Base-by-base conservation (phyloP, 1,140 invertebrate genomes). In the Dendrolimus kikuchii region DNA sequence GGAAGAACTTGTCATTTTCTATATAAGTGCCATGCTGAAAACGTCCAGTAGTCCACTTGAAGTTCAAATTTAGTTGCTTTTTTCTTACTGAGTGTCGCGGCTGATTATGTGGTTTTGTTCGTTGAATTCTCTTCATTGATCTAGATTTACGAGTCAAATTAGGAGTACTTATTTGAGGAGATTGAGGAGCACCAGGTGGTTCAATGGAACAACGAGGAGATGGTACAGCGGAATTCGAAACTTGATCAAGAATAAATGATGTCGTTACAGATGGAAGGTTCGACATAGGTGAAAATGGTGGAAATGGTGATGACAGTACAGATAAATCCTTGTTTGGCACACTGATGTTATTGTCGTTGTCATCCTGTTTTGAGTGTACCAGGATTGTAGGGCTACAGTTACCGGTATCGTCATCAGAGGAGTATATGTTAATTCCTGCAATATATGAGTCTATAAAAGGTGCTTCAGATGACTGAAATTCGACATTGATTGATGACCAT, bases 171-270 rank as follows among this genome's bases (percentile, higher is more conserved):
- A 51, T 51, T 51, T 51, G 50, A 37, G 50, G 40, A 46, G 45
- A 46, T 46, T 46, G 45, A 8, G 10, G 10, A 46, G 2, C 10
- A 46, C 45, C 23, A 46, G 45, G 45, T 46, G 45, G 4, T 8
- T 46, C 45, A 8, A 46, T 46, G 45, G 45, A 46, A 46, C 45
- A 46, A 46, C 45, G 40, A 42, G 50, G 50, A 44, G 50, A 51
- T 23, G 40, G 50, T 51, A 36, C 40, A 7, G 50, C 40, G 23
- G 42, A 45, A 45, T 45, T 40, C 6, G 9, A 36, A 36, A 51
- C 42, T 38, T 51, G 50, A 51, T 51, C 39, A 42, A 51, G n/a
- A 8, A 51, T 51, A 40, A 51, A 51, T 51, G 50, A 51, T 38
- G 50, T 44, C 10, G 50, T 51, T 6, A 44, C 42, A 38, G 50